Conservation (phyloP, 1,140 invertebrate genomes). For the Elymnias hypermnestra region DNA sequence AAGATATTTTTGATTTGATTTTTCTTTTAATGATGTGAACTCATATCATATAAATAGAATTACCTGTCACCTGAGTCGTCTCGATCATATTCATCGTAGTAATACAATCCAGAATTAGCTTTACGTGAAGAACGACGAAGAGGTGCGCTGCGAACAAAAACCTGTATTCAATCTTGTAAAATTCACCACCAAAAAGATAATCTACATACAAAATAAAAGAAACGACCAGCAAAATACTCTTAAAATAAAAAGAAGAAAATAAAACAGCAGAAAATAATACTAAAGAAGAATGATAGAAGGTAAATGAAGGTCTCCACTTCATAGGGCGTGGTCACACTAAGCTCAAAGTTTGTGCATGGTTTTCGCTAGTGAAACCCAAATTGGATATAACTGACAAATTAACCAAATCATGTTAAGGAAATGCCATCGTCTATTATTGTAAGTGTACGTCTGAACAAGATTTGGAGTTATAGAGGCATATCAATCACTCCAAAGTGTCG, state of each 20-base stretch:
- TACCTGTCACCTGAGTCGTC: constrained; percentile 16
- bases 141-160: constrained; percentile 15
- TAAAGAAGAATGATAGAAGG: neutral
- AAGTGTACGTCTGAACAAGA: too few species aligned
- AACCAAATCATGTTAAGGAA: too few species aligned
- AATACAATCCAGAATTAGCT: constrained; percentile 16
- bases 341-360: too few species aligned
- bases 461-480: too few species aligned
- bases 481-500: too few species aligned
- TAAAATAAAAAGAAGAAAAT: neutral
- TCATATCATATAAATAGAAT: neutral
- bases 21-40: too few species aligned
- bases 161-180: neutral
- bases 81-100: constrained; percentile 10
- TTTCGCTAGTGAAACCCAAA: too few species aligned
- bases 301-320: neutral
- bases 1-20: too few species aligned
- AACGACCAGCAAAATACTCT: neutral
- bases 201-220: neutral
- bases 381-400: too few species aligned
- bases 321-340: too few species aligned
- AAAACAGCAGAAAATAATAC: neutral
- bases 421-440: too few species aligned
- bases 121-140: constrained; percentile 19
- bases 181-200: neutral